Conservation (phyloP, 23 tunicate species). For the Halocynthia roretzi region DNA sequence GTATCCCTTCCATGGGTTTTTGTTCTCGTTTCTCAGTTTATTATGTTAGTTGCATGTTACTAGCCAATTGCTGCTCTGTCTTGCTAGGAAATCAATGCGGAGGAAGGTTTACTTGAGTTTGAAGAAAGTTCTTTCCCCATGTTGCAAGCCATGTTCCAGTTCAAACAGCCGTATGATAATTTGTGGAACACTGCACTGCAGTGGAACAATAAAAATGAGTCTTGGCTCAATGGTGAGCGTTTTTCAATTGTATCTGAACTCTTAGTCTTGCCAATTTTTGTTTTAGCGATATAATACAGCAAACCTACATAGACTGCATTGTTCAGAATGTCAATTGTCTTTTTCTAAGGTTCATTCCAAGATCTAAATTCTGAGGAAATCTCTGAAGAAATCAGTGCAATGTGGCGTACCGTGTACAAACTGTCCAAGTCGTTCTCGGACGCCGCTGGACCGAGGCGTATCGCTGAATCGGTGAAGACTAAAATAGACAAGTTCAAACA, state of each 20-base stretch:
- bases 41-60: not conserved
- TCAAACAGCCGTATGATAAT: constrained; percentile 73
- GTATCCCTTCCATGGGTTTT: not conserved
- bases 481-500: constrained; percentile 96
- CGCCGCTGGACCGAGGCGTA: constrained; percentile 80
- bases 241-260: not conserved
- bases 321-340: not conserved
- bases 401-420: constrained; percentile 95
- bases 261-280: not conserved
- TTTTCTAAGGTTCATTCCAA: constrained; percentile 63
- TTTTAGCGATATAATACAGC: not conserved
- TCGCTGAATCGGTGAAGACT: constrained; percentile 74
- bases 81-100: constrained; percentile 66
- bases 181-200: constrained; percentile 92
- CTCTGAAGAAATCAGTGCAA: constrained; percentile 66
- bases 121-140: constrained; percentile 88
- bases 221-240: constrained; percentile 72
- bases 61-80: not conserved
- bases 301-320: too few species aligned
- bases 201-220: constrained; percentile 78
- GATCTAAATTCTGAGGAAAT: constrained; percentile 73
- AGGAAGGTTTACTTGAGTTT: constrained; percentile 79
- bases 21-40: not conserved
- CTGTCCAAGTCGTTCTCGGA: constrained; percentile 84
- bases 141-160: constrained; percentile 78